Evolutionary conservation across 2,113 vertebrate species (phyloP).

Genomic region (Forbesichthys agassizii): DNA sequence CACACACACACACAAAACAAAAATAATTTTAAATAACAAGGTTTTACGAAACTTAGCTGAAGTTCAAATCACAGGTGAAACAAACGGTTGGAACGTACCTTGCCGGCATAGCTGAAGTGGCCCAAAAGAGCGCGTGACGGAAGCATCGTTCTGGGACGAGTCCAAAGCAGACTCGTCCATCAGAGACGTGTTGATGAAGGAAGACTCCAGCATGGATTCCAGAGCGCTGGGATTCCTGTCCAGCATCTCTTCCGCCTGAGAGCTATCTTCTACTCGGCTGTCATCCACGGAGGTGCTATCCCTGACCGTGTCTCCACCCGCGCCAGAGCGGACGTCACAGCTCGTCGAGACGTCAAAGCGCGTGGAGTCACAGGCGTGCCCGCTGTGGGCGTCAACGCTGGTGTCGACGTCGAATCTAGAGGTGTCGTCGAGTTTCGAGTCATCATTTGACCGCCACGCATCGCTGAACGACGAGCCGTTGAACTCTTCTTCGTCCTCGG

Average conservation of each 20-base stretch:
- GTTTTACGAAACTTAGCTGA: not conserved
- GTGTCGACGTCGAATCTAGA: constrained; percentile 37
- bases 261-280: constrained; percentile 39
- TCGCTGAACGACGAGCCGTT: constrained; percentile 31
- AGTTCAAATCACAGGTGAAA: constrained; percentile 1
- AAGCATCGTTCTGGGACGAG: constrained; percentile 24
- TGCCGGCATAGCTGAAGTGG: constrained; percentile 22
- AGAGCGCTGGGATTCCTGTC: constrained; percentile 36
- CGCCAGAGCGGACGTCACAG: constrained; percentile 43
- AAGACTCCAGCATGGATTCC: constrained; percentile 59
- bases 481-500: constrained; percentile 38
- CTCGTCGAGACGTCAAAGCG: constrained; percentile 41
- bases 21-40: too few species aligned
- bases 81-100: constrained; percentile 38
- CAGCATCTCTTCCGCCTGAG: constrained; percentile 44
- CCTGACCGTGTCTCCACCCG: constrained; percentile 43
- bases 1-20: too few species aligned
- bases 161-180: constrained; percentile 34
- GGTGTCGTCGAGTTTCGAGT: constrained; percentile 30
- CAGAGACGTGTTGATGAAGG: constrained; percentile 55
- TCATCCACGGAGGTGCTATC: constrained; percentile 43
- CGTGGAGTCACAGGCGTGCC: constrained; percentile 34
- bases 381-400: constrained; percentile 32
- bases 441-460: constrained; percentile 38
- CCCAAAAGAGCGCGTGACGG: constrained; percentile 14